A percentile compares a stretch with the other conserved stretches of the same genome.
These are phyloP conservation scores for Cheirogaleus major DNA, from an alignment of 2,797 vertebrate genomes.

Conservation along the genomic window DNA sequence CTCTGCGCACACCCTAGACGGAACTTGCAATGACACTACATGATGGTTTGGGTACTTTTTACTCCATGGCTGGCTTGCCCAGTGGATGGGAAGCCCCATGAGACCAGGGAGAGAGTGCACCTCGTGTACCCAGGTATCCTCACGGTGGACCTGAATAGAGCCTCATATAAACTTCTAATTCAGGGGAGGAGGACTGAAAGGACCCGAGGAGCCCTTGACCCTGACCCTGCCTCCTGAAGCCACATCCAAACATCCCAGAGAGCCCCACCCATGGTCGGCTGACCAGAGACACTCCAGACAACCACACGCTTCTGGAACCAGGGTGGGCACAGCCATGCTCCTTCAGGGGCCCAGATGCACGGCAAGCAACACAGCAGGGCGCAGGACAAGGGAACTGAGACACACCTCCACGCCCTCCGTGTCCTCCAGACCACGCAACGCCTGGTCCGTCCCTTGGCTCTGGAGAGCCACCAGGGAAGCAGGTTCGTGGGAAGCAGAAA, in stretches of 20 bases:
- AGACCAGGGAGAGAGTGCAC: not conserved
- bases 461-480: not conserved
- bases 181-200: not conserved
- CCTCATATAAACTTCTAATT: not conserved
- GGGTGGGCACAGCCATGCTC: not conserved
- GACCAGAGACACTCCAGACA: not conserved
- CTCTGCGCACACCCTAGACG: not conserved
- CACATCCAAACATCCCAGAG: not conserved
- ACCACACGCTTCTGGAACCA: not conserved
- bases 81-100: not conserved
- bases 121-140: not conserved
- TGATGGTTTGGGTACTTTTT: not conserved
- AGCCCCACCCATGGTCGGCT: not conserved
- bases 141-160: not conserved
- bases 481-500: not conserved
- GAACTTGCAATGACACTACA: rapidly evolving
- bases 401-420: not conserved
- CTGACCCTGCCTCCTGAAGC: not conserved
- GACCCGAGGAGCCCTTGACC: not conserved
- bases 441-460: not conserved
- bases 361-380: not conserved
- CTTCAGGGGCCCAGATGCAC: not conserved
- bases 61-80: not conserved
- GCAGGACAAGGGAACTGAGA: not conserved
- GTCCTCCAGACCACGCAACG: not conserved